Conservation (phyloP, 2,888 invertebrate genomes). For the Caenorhabditis sp. region DNA sequence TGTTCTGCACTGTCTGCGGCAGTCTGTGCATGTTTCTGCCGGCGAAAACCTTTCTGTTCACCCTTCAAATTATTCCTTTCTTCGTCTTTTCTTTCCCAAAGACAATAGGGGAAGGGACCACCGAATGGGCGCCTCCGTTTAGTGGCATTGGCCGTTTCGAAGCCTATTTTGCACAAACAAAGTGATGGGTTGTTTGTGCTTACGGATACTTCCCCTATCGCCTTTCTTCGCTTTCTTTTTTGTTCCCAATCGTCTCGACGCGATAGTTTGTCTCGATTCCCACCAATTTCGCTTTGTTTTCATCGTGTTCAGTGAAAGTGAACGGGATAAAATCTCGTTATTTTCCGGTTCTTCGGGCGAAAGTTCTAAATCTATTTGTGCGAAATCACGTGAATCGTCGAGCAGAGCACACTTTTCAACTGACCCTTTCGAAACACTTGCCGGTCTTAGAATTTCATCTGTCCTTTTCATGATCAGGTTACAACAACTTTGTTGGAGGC, state of each 20-base stretch:
- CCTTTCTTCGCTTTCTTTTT: constrained; percentile 15
- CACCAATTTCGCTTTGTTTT: not conserved
- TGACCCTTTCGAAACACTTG: too few relatives aligned
- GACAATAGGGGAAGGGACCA: constrained; percentile 18
- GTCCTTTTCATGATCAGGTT: too few relatives aligned
- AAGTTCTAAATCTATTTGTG: too few relatives aligned
- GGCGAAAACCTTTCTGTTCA: too few relatives aligned
- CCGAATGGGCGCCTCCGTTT: constrained; percentile 8
- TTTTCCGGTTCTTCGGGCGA: too few relatives aligned
- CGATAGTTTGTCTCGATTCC: constrained; percentile 4
- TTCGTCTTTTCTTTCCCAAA: not conserved
- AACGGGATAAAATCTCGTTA: too few relatives aligned
- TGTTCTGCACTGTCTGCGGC: not conserved
- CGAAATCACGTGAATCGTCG: too few relatives aligned
- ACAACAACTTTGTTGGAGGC: too few relatives aligned
- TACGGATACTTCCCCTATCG: constrained; percentile 40
- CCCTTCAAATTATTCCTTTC: not conserved
- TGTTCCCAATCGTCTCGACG: constrained; percentile 6
- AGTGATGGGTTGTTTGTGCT: constrained; percentile 50
- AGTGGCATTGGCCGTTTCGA: constrained; percentile 31
- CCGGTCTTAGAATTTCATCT: too few relatives aligned
- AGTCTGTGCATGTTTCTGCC: too few relatives aligned
- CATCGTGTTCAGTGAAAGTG: too few relatives aligned
- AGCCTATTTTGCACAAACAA: constrained; percentile 44
- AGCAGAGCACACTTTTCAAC: too few relatives aligned